A percentile compares a stretch with the other conserved stretches of the same genome.
Conservation (phyloP, 2,113 vertebrate genomes). For the Podarcis cretensis region DNA sequence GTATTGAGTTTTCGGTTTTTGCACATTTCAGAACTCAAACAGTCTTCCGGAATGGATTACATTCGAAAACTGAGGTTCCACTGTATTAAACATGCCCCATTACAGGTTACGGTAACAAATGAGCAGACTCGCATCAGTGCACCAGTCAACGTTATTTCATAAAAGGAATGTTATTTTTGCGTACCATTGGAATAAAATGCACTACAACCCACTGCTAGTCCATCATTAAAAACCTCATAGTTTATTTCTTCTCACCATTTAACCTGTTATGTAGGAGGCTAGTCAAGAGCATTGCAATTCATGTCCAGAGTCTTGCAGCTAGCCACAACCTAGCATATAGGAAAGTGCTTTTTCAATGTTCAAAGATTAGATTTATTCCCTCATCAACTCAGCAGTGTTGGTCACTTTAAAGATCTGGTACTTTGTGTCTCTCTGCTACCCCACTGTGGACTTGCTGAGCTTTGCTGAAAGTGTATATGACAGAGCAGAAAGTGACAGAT, state of each 20-base stretch:
- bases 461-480: not conserved
- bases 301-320: slow-evolving; percentile 14
- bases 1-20: not conserved
- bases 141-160: not conserved
- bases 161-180: not conserved
- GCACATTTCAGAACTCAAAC: not conserved
- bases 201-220: not conserved
- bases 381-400: not conserved
- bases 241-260: not conserved
- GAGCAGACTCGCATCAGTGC: not conserved
- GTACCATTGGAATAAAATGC: not conserved
- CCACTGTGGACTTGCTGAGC: not conserved
- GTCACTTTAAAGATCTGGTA: no score
- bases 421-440: not conserved
- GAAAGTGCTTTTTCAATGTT: not conserved
- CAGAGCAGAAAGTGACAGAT: not conserved
- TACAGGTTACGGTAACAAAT: not conserved
- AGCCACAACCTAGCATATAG: not conserved
- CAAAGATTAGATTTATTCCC: not conserved
- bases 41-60: no score
- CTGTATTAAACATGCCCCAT: not conserved
- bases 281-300: not conserved
- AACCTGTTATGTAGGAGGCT: not conserved
- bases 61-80: no score
- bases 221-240: not conserved